These are phyloP conservation scores for Dioctria rufipes DNA, from an alignment of 2,888 invertebrate genomes.

Conservation along the genomic window DNA sequence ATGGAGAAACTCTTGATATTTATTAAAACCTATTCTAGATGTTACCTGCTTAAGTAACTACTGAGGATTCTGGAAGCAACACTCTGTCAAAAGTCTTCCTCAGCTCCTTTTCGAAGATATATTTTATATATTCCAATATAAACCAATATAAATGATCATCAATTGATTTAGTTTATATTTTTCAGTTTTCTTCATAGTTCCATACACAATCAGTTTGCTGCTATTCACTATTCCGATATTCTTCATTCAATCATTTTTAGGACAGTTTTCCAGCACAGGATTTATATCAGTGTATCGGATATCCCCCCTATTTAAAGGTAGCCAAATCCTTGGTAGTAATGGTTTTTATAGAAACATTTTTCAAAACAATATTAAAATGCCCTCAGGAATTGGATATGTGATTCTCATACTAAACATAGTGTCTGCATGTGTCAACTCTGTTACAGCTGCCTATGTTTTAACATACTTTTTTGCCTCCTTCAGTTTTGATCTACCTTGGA, in stretches of 20 bases:
- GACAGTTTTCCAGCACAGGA: constrained; percentile 87
- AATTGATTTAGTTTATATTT: constrained; percentile 14
- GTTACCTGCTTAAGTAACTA: too few species aligned
- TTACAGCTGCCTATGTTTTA: constrained; percentile 87
- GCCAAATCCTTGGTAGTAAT: not conserved
- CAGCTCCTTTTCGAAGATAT: too few species aligned
- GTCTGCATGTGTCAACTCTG: constrained; percentile 86
- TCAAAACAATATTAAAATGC: constrained; percentile 40
- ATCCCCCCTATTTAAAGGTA: constrained; percentile 90
- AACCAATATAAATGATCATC: too few species aligned
- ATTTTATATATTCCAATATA: too few species aligned
- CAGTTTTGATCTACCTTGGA: constrained; percentile 81
- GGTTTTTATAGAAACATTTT: not conserved
- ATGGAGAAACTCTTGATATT: too few species aligned
- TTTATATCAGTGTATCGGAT: constrained; percentile 86
- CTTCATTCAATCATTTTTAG: constrained; percentile 89
- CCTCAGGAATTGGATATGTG: constrained; percentile 88
- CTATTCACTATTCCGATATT: constrained; percentile 89
- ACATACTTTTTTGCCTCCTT: constrained; percentile 84
- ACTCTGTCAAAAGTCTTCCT: too few species aligned
- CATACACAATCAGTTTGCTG: constrained; percentile 76
- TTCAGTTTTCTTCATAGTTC: constrained; percentile 62
- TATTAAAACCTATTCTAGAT: too few species aligned
- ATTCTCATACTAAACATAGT: constrained; percentile 85
- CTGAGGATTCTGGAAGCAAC: too few species aligned